Base-by-base conservation (phyloP, 2,797 vertebrate species). In the Enteromius argenteus region DNA sequence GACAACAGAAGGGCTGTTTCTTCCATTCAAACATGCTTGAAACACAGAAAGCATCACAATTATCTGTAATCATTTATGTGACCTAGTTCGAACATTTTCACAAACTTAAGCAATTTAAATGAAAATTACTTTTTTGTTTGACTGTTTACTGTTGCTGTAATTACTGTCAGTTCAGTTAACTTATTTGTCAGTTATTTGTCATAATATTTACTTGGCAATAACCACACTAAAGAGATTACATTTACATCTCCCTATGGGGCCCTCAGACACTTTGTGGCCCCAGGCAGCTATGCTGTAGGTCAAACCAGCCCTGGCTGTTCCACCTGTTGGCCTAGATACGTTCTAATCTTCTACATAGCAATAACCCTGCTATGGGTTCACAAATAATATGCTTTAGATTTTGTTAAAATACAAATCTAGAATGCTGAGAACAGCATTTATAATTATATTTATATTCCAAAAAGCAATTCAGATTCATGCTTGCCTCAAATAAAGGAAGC, bases 151-250 rank as follows among this genome's bases (percentile, higher is more conserved):
- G 15, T 72, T 72, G 14, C 7, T 46, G n/a, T 46, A 71, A 39
- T 42, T 69, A 69, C 30, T 72, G 15, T 49, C 23, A 46, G 3
- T 72, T 17, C 0, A 44, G 7, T 44, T 3, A 23, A 69, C 2
- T 71, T 71, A 46, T 27, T 30, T 46, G 42, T 46, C 69, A 72
- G 37, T 15, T 69, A 44, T 69, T 42, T 69, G 67, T 14, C 21
- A 23, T 30, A 19, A 71, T 46, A 27, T 71, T 44, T 42, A 44
- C n/a, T 69, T 23, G 5, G 39, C 68, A 30, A 14, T 46, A n/a
- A 42, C 11, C n/a, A n/a, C n/a, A 69, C 21, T 42, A 49, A 19
- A 72, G 49, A n/a, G 4, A 9, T 23, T 23, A 62, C 11, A 62
- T 62, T 62, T 30, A 62, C 27, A 62, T 30, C 13, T 62, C 27